Evolutionary conservation across 2,888 invertebrate genomes (phyloP), one percentile per base, ranked within the genome.

Genomic region (Watsonalla cultraria): DNA sequence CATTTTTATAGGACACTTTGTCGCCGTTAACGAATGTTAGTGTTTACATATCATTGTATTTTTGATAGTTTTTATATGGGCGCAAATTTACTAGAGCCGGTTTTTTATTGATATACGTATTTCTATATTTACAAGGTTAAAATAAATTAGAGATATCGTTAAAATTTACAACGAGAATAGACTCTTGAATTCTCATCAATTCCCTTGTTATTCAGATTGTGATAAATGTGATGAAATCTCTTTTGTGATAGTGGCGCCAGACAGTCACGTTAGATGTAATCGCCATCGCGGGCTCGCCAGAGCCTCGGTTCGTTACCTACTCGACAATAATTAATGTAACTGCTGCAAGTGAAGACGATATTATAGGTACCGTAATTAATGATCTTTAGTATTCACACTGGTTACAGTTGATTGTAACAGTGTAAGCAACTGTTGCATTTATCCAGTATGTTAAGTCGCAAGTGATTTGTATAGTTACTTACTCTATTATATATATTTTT

Each of bases 151-250:
- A 15, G 55, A 50, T 46, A 48, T 51, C 47, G 51, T 57, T 59
- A 58, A 53, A 47, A 42, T 46, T 39, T 34, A 33, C 51, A 54
- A 39, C 24, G 52, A 51, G 47, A 48, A 57, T 53, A 48, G 51
- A 42, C 11, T 42, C 11, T 42, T 47, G 65, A 68, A 70, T 70
- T 69, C 65, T 63, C 68, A 66, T 68, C 67, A 72, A 79, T 78
- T 78, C 75, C 82, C 80, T 64, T 77, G 76, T 80, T 80, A 76
- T 80, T 78, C 84, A 66, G 77, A 83, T 82, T 88, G 89, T 89
- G 89, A 89, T 89, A 88, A 78, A 83, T 86, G 87, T 89, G 89
- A 87, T 87, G 80, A 73, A 86, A 84, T 84, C 76, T 83, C 79
- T 81, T 71, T 84, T 89, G 89, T 90, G 89, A 90, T 90, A 90